Base-by-base conservation (phyloP, 2,888 invertebrate genomes). In the Linnaemya vulpina region DNA sequence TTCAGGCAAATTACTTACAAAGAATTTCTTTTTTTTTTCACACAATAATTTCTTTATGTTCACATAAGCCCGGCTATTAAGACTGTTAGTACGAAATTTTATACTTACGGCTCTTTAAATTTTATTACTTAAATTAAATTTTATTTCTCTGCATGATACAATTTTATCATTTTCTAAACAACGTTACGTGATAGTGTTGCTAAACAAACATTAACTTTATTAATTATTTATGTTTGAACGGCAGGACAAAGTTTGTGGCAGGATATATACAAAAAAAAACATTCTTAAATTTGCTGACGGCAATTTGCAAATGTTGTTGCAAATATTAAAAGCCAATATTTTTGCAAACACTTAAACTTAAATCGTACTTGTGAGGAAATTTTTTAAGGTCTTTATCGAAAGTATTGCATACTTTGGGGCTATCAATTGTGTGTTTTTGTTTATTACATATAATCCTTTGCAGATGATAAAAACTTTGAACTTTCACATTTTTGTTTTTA, bases 201-300 rank as follows among this genome's bases (percentile, higher is more conserved):
- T 60, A 60, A 49, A 17, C 35, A 35, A 49, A 22, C 17, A 17
- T 58, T 70, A 51, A 25, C 25, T 70, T 55, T 20, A 70, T 40
- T 46, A 46, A 71, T 30, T 43, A 30, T 58, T 30, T 46, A 55
- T 43, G 35, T 17, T 40, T 40, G 11, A 40, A n/a, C 4, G 4
- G 1, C 3, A 68, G 13, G 20, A 17, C 10, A 60, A 38, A 60
- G 30, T 55, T 25, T 15, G n/a, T n/a, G 9, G 5, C 3, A 53
- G n/a, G n/a, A n/a, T n/a, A n/a, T n/a, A n/a, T n/a, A n/a, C n/a
- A n/a, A n/a, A n/a, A 35, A 8, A 38, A 40, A 20, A 40, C 1
- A 11, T 8, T 38, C 7, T 40, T 13, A 22, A 25, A 63, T 0
- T 30, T 22, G 3, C 63, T 25, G 20, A 43, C 8, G 4, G 15